phyloP scores from a whole-genome alignment of 2,113 vertebrate species.

The Nesogale talazaci region DNA sequence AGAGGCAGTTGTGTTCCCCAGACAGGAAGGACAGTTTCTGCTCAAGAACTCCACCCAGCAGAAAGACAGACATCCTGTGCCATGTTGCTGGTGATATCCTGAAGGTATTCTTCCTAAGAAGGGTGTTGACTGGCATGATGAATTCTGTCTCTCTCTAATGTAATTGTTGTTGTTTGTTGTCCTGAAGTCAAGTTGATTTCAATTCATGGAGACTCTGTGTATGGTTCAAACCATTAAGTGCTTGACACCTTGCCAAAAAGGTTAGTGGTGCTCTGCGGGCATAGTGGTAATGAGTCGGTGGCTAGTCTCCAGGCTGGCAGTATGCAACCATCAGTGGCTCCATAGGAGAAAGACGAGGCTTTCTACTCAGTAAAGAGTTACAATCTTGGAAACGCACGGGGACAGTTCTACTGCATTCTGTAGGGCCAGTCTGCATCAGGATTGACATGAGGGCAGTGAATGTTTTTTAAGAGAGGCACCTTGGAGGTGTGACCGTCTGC shows the following conservation, averaged over 20 bases:
- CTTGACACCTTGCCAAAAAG: not conserved
- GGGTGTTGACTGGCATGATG: not conserved
- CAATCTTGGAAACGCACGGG: no score
- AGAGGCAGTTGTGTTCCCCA: fast-evolving
- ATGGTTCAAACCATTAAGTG: not conserved
- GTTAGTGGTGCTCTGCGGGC: no score
- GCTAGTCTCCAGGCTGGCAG: not conserved
- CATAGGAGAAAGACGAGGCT: not conserved
- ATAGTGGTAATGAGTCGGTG: no score
- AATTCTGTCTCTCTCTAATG: not conserved
- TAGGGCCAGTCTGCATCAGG: no score
- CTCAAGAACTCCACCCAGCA: not conserved
- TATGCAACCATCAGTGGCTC: not conserved
- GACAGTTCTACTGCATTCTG: no score
- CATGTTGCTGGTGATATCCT: no score
- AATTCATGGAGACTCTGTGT: not conserved
- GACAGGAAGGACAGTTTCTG: not conserved
- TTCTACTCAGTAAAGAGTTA: not conserved
- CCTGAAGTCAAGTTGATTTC: not conserved
- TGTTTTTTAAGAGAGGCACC: no score
- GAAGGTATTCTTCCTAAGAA: not conserved
- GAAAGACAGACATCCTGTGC: not conserved
- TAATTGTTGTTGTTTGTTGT: not conserved
- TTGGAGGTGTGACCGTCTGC: no score
- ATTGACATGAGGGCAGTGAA: no score